Conservation (phyloP, 2,888 invertebrate species). For the Troilus luridus region DNA sequence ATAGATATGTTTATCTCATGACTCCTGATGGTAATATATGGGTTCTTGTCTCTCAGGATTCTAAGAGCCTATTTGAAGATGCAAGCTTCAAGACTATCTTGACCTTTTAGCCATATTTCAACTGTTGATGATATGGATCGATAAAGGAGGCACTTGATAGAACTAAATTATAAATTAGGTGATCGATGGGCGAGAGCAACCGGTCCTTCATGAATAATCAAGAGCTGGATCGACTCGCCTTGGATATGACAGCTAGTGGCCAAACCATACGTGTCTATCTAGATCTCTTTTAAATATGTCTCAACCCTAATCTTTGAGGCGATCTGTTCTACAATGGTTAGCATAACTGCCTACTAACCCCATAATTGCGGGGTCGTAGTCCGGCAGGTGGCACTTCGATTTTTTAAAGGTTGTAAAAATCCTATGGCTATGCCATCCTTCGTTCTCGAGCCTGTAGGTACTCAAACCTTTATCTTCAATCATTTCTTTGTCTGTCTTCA, state of each 20-base stretch:
- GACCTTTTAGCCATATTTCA: not conserved
- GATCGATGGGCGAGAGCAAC: conserved; percentile 1
- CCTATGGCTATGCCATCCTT: too few species aligned
- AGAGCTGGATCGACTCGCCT: not conserved
- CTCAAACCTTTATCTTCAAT: too few species aligned
- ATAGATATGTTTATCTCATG: too few species aligned
- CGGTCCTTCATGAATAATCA: conserved; percentile 1
- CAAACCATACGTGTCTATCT: not conserved
- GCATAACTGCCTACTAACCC: too few species aligned
- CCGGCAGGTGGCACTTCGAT: too few species aligned
- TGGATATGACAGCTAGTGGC: not conserved
- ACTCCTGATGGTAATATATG: not conserved
- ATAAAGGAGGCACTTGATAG: conserved; percentile 2
- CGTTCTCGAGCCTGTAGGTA: too few species aligned
- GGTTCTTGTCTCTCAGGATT: not conserved
- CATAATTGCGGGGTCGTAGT: too few species aligned
- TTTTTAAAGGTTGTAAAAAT: too few species aligned
- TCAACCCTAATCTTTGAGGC: too few species aligned
- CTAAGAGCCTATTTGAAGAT: not conserved
- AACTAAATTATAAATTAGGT: not conserved
- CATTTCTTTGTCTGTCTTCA: too few species aligned
- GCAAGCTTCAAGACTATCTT: not conserved
- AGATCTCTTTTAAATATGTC: not conserved
- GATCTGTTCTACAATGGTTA: too few species aligned
- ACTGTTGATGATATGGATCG: conserved; percentile 25